Percentiles rank a stretch among this genome's conserved stretches.
Evolutionary conservation across 2,797 vertebrate species (phyloP).

Genomic region (Rhynchotus rufescens): DNA sequence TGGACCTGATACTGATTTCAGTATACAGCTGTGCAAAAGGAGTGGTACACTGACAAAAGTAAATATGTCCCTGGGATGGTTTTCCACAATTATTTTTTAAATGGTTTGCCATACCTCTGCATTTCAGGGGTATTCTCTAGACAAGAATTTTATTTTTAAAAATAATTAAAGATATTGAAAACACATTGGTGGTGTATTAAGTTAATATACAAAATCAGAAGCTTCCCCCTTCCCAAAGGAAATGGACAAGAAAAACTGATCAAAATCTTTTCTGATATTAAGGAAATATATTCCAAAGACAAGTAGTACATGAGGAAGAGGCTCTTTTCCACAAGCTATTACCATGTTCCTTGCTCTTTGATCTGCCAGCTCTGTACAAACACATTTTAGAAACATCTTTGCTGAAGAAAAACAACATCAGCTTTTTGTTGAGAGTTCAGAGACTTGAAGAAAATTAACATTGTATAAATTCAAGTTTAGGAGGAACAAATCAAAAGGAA

Average conservation of each 20-base stretch:
- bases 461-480: background rate
- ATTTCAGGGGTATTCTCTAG: background rate
- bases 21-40: background rate
- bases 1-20: background rate
- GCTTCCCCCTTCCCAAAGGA: background rate
- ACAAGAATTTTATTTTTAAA: background rate
- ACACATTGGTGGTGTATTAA: background rate
- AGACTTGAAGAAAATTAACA: background rate
- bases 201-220: background rate
- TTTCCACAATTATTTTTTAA: background rate
- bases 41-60: background rate
- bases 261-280: background rate
- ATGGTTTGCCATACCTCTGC: background rate
- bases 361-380: background rate
- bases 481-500: background rate
- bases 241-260: background rate
- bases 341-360: background rate
- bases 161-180: background rate
- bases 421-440: background rate
- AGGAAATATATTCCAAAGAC: background rate
- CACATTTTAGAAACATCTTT: background rate
- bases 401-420: background rate
- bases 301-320: background rate
- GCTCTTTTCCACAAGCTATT: background rate
- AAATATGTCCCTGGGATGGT: background rate